A percentile compares a stretch with the other conserved stretches of the same genome.
These are phyloP conservation scores for Druon quercuslanigerum DNA, from an alignment of 1,140 invertebrate species.

Conservation along the genomic window DNA sequence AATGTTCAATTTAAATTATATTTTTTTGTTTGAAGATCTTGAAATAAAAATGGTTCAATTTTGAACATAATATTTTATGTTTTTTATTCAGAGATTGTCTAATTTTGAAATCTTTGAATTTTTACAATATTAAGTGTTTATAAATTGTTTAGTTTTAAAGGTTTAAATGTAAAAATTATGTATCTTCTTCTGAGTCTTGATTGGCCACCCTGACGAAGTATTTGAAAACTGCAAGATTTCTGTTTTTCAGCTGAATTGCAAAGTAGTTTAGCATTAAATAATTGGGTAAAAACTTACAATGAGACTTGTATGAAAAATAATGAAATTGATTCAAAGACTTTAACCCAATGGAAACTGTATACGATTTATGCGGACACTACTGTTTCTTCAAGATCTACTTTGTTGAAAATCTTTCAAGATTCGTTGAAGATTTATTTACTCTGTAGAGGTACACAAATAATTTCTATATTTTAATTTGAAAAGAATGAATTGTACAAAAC, in stretches of 20 bases:
- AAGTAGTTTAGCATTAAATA: constrained; percentile 34
- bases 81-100: no score
- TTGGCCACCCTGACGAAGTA: neutral
- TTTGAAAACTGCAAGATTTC: neutral
- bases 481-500: no score
- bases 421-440: constrained; percentile 40
- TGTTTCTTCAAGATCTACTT: constrained; percentile 45
- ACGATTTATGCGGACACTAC: constrained; percentile 58
- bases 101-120: no score
- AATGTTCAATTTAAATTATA: no score
- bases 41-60: no score
- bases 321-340: neutral
- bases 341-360: constrained; percentile 48
- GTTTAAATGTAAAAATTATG: no score
- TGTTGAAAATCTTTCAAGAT: constrained; percentile 54
- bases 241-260: constrained; percentile 47
- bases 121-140: no score
- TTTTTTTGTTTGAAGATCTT: no score
- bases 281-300: constrained; percentile 32
- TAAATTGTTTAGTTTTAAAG: no score
- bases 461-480: neutral
- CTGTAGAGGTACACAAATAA: constrained; percentile 38
- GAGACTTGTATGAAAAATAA: constrained; percentile 33
- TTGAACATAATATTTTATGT: no score
- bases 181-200: no score